Base-by-base conservation (phyloP, 2,888 invertebrate genomes). In the Sthenelais limicola region DNA sequence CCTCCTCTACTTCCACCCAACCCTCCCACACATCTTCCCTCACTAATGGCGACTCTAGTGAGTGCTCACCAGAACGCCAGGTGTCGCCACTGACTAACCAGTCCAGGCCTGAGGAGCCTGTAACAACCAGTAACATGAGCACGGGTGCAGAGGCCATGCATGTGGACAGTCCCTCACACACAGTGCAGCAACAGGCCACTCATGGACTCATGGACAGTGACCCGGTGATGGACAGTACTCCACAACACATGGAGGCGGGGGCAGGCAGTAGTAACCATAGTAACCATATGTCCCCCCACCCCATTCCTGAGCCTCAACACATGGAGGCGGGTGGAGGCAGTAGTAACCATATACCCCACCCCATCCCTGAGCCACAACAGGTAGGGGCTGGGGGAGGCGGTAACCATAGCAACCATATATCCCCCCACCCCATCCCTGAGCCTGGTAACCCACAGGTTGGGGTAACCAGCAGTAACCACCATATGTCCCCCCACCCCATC, bases 141-240 rank as follows among this genome's bases (percentile, higher is more conserved):
- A n/a, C 26, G 9, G n/a, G 5, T 5, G 3, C 35, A 4, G 62
- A 62, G 38, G 62, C 35, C 38, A 62, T 62, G 62, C 35, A 21
- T n/a, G 62, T 62, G 24, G 62, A 62, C 38, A 62, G 62, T 38
- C 38, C 62, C 7, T 26, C 62, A 4, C 38, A 62, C 24, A 32
- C 30, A 30, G n/a, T 7, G 2, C 4, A 21, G 2, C 56, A 9
- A 9, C 33, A 56, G 32, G 15, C 12, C 30, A 2, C 1, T 33
- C 2, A n/a, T 12, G 32, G 54, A 5, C 7, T 2, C 56, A 5
- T n/a, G 18, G 30, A 32, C 12, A 33, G 28, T 7, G 56, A 32
- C 32, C 3, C 5, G 3, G 32, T 33, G n/a, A n/a, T n/a, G n/a
- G n/a, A n/a, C n/a, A 28, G 32, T 56, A 1, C 30, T 3, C 9